Percentiles rank a stretch among this genome's conserved stretches.
phyloP scores from a whole-genome alignment of 2,888 invertebrate species.

The Cerastoderma edule region DNA sequence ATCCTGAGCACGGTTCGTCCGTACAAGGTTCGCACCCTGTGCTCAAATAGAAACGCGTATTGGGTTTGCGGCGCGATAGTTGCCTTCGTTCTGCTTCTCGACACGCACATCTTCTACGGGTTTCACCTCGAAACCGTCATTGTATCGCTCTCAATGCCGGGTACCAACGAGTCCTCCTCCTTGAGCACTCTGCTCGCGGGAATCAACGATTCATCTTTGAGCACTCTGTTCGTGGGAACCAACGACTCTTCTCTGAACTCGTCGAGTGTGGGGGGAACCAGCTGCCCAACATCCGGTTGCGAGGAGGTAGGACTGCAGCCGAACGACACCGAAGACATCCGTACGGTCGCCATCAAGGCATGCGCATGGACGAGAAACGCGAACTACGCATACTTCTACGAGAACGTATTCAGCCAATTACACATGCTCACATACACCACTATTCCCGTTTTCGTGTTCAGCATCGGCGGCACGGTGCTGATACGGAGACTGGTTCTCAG shows the following conservation, averaged over 20 bases:
- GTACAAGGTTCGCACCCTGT: slow-evolving; percentile 33
- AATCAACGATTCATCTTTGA: too few species aligned
- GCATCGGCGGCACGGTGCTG: slow-evolving; percentile 30
- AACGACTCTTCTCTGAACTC: too few species aligned
- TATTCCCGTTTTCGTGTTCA: slow-evolving; percentile 25
- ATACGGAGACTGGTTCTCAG: slow-evolving; percentile 28
- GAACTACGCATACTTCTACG: background rate
- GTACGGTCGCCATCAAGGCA: background rate
- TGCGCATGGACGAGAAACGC: background rate
- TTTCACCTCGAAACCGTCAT: background rate
- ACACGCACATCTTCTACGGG: slow-evolving; percentile 29
- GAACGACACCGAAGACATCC: too few species aligned
- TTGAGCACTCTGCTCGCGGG: slow-evolving; percentile 27
- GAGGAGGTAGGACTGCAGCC: too few species aligned
- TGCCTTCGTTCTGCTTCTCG: slow-evolving; percentile 7
- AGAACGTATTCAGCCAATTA: background rate
- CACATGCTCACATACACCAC: background rate
- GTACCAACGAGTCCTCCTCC: background rate
- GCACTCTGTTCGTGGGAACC: too few species aligned
- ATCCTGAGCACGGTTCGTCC: slow-evolving; percentile 38
- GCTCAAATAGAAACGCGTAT: slow-evolving; percentile 21
- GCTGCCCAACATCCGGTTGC: too few species aligned
- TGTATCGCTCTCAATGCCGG: background rate
- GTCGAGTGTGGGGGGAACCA: too few species aligned
- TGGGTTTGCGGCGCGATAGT: too few species aligned